Evolutionary conservation across 2,888 invertebrate genomes (phyloP).

Genomic region (Nesidiocoris tenuis): DNA sequence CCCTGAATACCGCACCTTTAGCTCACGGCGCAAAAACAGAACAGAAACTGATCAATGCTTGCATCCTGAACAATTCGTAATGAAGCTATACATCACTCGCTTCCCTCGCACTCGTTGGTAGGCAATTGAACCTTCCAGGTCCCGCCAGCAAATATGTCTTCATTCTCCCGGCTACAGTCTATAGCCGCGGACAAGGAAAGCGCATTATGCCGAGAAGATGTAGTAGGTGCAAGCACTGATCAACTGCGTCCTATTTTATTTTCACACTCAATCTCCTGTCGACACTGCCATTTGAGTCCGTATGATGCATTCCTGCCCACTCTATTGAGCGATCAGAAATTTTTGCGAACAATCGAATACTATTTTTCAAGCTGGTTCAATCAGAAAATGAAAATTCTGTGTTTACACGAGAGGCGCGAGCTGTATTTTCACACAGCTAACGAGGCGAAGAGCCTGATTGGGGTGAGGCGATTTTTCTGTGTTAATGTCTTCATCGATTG

Average conservation of each 20-base stretch:
- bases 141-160: conserved; percentile 30
- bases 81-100: conserved; percentile 29
- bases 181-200: background rate
- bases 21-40: background rate
- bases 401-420: background rate
- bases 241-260: background rate
- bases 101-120: background rate
- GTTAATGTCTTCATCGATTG: no score
- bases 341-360: background rate
- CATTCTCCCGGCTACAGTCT: conserved; percentile 2
- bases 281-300: background rate
- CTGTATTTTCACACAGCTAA: background rate
- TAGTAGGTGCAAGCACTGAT: background rate
- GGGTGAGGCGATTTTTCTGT: no score
- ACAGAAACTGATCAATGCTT: conserved; percentile 25
- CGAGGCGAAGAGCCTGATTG: no score
- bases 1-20: background rate
- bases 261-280: background rate
- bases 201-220: background rate
- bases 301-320: background rate
- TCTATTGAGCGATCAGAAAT: background rate
- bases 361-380: no score
- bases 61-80: conserved; percentile 34
- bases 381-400: background rate
- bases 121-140: conserved; percentile 25